Evolutionary conservation across 2,797 vertebrate genomes (phyloP), one percentile per base, ranked within the genome.

Genomic region (Cirrhinus molitorella): DNA sequence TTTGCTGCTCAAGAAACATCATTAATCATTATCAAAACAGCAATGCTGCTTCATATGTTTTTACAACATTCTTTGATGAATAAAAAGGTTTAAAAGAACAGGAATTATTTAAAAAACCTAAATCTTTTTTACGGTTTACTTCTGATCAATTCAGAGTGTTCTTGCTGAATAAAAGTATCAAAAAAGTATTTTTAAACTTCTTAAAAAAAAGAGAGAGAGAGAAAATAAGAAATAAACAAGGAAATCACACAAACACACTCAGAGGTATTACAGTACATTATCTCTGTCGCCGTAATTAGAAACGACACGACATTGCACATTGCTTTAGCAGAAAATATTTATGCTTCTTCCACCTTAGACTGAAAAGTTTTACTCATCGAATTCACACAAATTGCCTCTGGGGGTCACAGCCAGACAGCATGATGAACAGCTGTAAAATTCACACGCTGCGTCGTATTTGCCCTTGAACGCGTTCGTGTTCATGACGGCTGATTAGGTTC

Each of bases 401-500:
- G 83, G 76, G 65, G 76, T 83, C 63, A 74, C 70, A 59, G 77
- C 12, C 31, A 79, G 85, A 53, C 45, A 25, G 81, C 68, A 76
- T 68, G 51, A 86, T 31, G 53, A 31, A 51, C 79, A 73, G 85
- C 82, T 89, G 85, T 72, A 84, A 83, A 86, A 87, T 80, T 87
- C 84, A 70, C 79, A 87, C 17, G 17, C 81, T 51, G 51, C 37
- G 80, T 79, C 73, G 81, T 76, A 79, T 84, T 87, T 88, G 81
- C 67, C 87, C 85, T 82, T 80, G 86, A 71, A 73, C 34, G 31
- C 40, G 51, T 59, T 85, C 53, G 51, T 78, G 85, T 73, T 83
- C 76, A 85, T 82, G 82, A 81, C 83, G 19, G 86, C 73, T 87
- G 87, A 89, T 87, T 88, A 79, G 75, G 61, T 73, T 85, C 80